phyloP scores from a whole-genome alignment of 2,797 vertebrate genomes.

The Sebastes oblongus region DNA sequence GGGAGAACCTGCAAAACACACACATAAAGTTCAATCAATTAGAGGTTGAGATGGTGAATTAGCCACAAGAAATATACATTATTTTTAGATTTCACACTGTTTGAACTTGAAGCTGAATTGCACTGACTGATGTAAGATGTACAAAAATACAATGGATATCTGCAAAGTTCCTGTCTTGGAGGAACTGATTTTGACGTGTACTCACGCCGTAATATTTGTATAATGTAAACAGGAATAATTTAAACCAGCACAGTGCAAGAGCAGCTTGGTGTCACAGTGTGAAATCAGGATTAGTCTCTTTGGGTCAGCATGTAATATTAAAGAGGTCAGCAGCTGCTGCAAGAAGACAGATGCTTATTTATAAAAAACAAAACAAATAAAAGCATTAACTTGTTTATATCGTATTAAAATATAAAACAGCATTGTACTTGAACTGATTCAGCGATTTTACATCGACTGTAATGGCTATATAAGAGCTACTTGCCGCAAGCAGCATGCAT shows the following conservation, averaged over 20 bases:
- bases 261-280: conserved; percentile 43
- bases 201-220: too few species aligned
- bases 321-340: conserved; percentile 48
- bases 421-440: conserved; percentile 29
- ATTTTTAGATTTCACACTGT: conserved; percentile 34
- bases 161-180: not conserved
- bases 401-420: conserved; percentile 54
- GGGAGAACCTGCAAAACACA: conserved; percentile 10
- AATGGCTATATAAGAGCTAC: conserved; percentile 5
- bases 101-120: conserved; percentile 15
- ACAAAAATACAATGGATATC: not conserved
- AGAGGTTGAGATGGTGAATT: not conserved
- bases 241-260: conserved; percentile 10
- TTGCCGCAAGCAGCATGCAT: conserved; percentile 35
- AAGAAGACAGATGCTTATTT: conserved; percentile 51
- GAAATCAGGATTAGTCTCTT: conserved; percentile 61
- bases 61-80: not conserved
- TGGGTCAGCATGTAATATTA: not conserved
- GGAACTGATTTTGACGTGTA: not conserved
- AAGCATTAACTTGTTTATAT: conserved; percentile 46
- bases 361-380: not conserved
- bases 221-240: not conserved
- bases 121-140: not conserved
- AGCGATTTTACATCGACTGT: conserved; percentile 66
- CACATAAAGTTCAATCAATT: not conserved